Evolutionary conservation across 2,113 vertebrate species (phyloP).

Genomic region (Stictonetta naevosa): DNA sequence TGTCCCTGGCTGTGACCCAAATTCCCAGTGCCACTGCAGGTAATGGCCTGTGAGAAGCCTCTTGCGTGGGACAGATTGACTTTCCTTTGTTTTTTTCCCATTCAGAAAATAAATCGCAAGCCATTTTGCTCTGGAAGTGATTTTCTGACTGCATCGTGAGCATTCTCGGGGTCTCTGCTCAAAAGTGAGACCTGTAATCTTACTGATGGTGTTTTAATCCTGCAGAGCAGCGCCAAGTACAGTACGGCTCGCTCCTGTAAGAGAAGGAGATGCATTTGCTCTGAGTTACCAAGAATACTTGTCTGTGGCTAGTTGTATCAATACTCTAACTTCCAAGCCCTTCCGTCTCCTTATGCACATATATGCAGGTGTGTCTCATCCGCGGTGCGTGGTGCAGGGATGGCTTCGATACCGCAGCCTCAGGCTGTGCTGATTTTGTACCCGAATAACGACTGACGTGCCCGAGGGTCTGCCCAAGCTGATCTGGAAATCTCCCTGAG

Average conservation of each 20-base stretch:
- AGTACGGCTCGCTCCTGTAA: fast-evolving
- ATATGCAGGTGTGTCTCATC: background rate
- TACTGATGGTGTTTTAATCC: background rate
- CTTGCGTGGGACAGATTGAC: background rate
- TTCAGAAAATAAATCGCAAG: background rate
- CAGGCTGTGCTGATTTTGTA: background rate
- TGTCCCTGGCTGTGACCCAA: background rate
- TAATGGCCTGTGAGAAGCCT: background rate
- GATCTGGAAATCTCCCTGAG: background rate
- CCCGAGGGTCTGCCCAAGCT: background rate
- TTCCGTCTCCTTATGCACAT: background rate
- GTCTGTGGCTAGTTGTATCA: background rate
- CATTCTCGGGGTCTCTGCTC: fast-evolving
- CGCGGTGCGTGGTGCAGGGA: background rate
- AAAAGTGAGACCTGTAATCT: fast-evolving
- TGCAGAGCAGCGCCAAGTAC: background rate
- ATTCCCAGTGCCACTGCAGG: background rate
- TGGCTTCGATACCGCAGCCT: background rate
- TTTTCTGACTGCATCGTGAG: background rate
- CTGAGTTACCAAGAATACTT: background rate
- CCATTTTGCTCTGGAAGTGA: background rate
- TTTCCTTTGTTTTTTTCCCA: fast-evolving
- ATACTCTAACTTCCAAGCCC: background rate
- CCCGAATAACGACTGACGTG: too few species aligned
- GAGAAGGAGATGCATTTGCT: background rate